Evolutionary conservation across 2,797 vertebrate genomes (phyloP).

Genomic region (Rhabdophis nuchalis): DNA sequence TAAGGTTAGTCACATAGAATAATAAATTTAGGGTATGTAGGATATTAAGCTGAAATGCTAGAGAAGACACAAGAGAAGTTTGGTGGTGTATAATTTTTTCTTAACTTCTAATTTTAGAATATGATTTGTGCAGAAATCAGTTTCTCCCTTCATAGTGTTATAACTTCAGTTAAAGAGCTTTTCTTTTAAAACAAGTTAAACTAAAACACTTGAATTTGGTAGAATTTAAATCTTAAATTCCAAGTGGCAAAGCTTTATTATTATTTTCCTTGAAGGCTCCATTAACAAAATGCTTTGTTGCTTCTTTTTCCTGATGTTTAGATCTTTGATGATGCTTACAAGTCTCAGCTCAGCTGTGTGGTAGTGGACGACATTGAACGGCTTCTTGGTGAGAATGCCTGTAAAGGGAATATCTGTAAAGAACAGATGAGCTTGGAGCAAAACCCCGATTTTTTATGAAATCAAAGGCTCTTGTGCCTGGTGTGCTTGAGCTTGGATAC

Average conservation of each 20-base stretch:
- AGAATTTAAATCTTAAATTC: background rate
- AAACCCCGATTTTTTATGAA: background rate
- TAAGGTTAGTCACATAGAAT: background rate
- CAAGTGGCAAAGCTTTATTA: background rate
- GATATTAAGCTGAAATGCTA: background rate
- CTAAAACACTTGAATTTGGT: background rate
- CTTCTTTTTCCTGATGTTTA: constrained; percentile 47
- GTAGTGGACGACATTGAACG: constrained; percentile 95
- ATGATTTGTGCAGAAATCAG: background rate
- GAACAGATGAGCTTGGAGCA: too few relatives aligned
- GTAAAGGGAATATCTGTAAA: background rate
- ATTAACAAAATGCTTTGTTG: background rate
- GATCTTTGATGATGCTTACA: constrained; percentile 97
- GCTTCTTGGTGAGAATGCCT: constrained; percentile 78
- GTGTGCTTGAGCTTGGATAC: background rate
- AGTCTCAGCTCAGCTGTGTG: constrained; percentile 95
- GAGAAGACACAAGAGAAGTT: background rate
- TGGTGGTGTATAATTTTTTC: background rate
- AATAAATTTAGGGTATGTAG: background rate
- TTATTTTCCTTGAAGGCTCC: background rate
- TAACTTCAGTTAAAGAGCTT: background rate
- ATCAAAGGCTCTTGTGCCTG: background rate
- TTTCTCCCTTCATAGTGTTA: background rate
- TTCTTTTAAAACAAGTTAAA: background rate
- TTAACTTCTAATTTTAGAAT: background rate